Evolutionary conservation across 2,797 vertebrate genomes (phyloP).

Genomic region (Naso thynnoides): DNA sequence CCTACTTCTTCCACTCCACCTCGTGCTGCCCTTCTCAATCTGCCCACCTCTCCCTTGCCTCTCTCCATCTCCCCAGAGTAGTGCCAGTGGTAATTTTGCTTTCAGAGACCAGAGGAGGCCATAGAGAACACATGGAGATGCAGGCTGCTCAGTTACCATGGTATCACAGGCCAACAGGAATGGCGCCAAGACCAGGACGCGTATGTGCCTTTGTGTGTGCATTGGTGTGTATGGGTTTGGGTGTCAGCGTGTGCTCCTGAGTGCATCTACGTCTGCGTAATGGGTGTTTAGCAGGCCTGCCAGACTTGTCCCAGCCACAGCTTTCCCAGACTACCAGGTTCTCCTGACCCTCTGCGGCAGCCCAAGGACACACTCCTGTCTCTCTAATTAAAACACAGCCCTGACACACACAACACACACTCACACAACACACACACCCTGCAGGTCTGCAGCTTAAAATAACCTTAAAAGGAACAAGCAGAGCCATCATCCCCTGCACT

Average conservation of each 20-base stretch:
- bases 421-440: constrained; percentile 61
- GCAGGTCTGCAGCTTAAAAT: constrained; percentile 82
- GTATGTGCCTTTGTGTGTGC: constrained; percentile 34
- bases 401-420: constrained; percentile 64
- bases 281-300: constrained; percentile 81
- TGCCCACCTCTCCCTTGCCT: constrained; percentile 56
- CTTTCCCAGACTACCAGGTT: constrained; percentile 77
- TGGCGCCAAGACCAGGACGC: constrained; percentile 62
- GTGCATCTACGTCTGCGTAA: constrained; percentile 75
- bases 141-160: constrained; percentile 75
- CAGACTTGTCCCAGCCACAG: constrained; percentile 75
- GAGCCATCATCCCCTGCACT: constrained; percentile 78
- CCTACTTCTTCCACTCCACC: constrained; percentile 72
- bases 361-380: constrained; percentile 84
- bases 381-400: constrained; percentile 87
- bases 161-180: constrained; percentile 69
- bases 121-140: constrained; percentile 68
- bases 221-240: constrained; percentile 47
- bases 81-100: constrained; percentile 70
- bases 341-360: constrained; percentile 80
- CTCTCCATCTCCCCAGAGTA: constrained; percentile 66
- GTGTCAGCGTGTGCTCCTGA: constrained; percentile 30
- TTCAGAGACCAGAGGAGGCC: constrained; percentile 66
- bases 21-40: constrained; percentile 67
- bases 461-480: constrained; percentile 80